Base-by-base conservation (phyloP, 2,113 vertebrate species). In the Oophaga pumilio region DNA sequence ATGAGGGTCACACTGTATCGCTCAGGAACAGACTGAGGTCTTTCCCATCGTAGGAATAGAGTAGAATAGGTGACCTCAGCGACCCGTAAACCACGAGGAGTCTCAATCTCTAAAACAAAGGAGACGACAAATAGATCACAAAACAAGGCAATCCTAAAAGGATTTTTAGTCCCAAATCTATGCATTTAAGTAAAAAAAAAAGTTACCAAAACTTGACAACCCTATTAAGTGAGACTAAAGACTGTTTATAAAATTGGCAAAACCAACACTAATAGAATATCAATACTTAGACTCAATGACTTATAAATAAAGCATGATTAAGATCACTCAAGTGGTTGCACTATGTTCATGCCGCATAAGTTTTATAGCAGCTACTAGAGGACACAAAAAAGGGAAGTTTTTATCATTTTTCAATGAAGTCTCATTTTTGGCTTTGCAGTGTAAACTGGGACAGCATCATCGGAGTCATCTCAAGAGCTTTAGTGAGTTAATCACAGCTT, bases 41-140 rank as follows among this genome's bases (percentile, higher is more conserved):
- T 89, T 69, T 96, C 93, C 96, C 96, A 96, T 18, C 94, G 93
- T 89, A 96, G 91, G 26, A 94, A 90, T 0, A 91, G 88, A 0
- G 93, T 92, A 0, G 92, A 92, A 15, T 92, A 91, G 43, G 93
- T 93, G 8, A 91, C 94, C 82, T 94, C 94, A 18, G 94, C 94
- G 5, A 95, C 93, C 4, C 74, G 87, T 52, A 96, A 91, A 86
- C 94, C 90, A 24, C 88, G 90, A 73, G 95, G 94, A 12, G 94
- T 91, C 0, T 95, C 87, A 84, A 77, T 66, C 56, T 18, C 80
- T 88, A 28, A 64, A 77, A 78, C 17, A 85, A 80, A 2, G 7
- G 11, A 59, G 8, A 79, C 22, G 28, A 56, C 4, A 52, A 76
- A 56, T 8, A n/a, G 50, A 53, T 15, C 1, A 24, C 56, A 1